Base-by-base conservation (phyloP, 2,888 invertebrate species). In the Ectemnius continuus region DNA sequence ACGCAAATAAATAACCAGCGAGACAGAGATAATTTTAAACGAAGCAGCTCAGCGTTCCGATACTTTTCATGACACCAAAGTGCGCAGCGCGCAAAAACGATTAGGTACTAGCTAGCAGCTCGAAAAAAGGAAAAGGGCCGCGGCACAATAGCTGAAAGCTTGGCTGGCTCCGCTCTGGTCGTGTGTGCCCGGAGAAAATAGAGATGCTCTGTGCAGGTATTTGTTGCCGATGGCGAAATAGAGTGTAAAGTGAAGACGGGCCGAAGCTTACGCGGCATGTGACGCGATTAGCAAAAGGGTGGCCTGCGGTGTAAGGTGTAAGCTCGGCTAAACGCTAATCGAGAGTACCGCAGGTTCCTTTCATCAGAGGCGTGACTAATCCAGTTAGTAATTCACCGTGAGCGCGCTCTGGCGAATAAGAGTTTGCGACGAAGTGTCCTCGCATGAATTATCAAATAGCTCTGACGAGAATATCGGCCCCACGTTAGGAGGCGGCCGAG, bases 301-400 rank as follows among this genome's bases (percentile, higher is more conserved):
- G 72, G 70, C 69, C 46, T 61, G 68, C 36, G 36, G 8, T 36
- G 67, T 78, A 79, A 83, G 84, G 8, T 36, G 67, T 78, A 79
- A 83, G 84, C 80, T 84, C 82, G 79, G 67, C 79, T 75, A 76
- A 73, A 73, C 83, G 61, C 75, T 78, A 75, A 82, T 80, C 80
- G 78, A 73, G 67, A 67, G 52, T 47, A 36, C 56, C 67, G 61
- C 59, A 60, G 61, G 76, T 69, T 78, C 82, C 89, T 89, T 89
- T 89, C 86, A 89, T 88, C 88, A 87, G 46, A 28, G 78, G 85
- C 87, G 88, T 87, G 82, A 87, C 83, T 91, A 90, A 91, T 90
- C 86, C 86, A 86, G 86, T 82, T 88, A 85, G 85, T 86, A 87
- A 89, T 89, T 88, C 88, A 86, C 85, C 36, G 36, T 82, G 86